Evolutionary conservation across 2,888 invertebrate species (phyloP).

Genomic region (Shargacucullia verbasci): DNA sequence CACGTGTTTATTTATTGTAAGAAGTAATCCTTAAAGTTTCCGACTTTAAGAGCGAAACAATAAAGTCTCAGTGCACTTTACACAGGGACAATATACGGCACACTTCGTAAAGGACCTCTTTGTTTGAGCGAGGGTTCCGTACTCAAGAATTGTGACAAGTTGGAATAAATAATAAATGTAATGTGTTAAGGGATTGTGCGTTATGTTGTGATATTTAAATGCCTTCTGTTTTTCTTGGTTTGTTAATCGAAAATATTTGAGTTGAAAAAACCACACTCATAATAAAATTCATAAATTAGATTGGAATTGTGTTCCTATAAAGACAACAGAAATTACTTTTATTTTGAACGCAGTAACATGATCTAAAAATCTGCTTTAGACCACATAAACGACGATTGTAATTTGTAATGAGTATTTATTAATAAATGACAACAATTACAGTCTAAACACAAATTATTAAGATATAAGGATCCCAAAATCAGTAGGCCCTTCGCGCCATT

Average conservation of each 20-base stretch:
- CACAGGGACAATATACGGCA: conserved; percentile 73
- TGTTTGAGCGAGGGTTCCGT: conserved; percentile 65
- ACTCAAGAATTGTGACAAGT: conserved; percentile 24
- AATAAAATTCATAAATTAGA: too few relatives aligned
- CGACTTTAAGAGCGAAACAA: conserved; percentile 66
- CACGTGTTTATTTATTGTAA: conserved; percentile 44
- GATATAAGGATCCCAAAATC: conserved; percentile 65
- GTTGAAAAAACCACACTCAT: too few relatives aligned
- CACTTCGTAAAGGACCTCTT: conserved; percentile 64
- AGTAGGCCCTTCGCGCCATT: conserved; percentile 74
- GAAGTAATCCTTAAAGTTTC: conserved; percentile 26
- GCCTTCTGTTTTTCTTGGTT: too few relatives aligned
- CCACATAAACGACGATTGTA: too few relatives aligned
- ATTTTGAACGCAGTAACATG: too few relatives aligned
- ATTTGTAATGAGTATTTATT: too few relatives aligned
- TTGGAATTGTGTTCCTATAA: too few relatives aligned
- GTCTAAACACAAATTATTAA: background rate
- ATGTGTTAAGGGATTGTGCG: background rate
- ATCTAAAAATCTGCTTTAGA: too few relatives aligned
- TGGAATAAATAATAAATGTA: conserved; percentile 30
- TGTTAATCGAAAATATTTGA: too few relatives aligned
- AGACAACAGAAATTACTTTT: too few relatives aligned
- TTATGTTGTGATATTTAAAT: too few relatives aligned
- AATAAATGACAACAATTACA: too few relatives aligned
- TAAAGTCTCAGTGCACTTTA: conserved; percentile 69